Percentiles rank a stretch among this genome's conserved stretches.
These are phyloP conservation scores for Mantis religiosa DNA, from an alignment of 2,888 invertebrate species.

Conservation along the genomic window DNA sequence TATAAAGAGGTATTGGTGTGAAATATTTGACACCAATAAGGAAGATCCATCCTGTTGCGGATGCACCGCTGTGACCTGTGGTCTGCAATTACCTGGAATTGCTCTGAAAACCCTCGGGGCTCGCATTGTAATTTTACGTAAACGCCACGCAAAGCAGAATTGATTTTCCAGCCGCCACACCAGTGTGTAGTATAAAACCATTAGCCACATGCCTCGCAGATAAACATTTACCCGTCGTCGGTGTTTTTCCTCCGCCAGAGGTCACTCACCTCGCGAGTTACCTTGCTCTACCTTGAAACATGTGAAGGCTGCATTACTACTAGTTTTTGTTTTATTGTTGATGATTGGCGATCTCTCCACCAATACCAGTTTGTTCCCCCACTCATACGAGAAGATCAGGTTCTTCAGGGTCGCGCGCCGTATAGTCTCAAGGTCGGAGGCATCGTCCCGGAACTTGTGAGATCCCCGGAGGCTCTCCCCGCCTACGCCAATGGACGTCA, in stretches of 20 bases:
- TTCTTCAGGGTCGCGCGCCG: slow-evolving; percentile 2
- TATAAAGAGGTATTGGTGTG: no score
- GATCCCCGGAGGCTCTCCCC: background rate
- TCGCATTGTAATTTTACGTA: background rate
- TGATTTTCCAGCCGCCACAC: background rate
- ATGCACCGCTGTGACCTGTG: background rate
- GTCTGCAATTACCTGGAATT: background rate
- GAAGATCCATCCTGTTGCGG: no score
- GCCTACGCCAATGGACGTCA: no score
- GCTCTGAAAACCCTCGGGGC: no score
- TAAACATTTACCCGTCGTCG: background rate
- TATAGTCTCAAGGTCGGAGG: slow-evolving; percentile 18
- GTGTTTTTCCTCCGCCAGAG: background rate
- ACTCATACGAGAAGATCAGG: background rate
- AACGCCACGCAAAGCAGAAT: background rate
- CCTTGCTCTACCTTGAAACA: background rate
- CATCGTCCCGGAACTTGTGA: slow-evolving; percentile 19
- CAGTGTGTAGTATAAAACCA: background rate
- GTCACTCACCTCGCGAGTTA: background rate
- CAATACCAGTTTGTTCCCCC: background rate
- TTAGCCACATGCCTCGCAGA: background rate
- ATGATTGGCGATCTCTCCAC: background rate
- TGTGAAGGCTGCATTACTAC: background rate
- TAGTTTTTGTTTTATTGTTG: background rate
- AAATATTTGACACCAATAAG: no score